Conservation (phyloP, 2,888 invertebrate genomes). For the Ommatoiulus sabulosus region DNA sequence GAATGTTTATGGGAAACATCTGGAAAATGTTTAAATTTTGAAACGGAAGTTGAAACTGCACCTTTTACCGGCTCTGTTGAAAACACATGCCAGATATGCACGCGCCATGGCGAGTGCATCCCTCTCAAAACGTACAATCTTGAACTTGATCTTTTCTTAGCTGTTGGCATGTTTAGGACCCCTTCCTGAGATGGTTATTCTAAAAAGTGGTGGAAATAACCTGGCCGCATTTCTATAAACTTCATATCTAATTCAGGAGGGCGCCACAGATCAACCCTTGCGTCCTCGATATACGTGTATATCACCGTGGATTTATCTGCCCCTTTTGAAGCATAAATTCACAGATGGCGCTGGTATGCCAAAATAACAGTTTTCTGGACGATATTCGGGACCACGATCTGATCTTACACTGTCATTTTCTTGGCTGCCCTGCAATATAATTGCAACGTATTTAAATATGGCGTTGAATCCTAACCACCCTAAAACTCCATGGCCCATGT, state of each 20-base stretch:
- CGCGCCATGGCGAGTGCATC: background rate
- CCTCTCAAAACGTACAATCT: background rate
- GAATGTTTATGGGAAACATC: slow-evolving; percentile 42
- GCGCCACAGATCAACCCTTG: background rate
- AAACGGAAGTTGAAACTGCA: slow-evolving; percentile 15
- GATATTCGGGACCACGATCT: background rate
- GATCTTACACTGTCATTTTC: background rate
- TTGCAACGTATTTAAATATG: background rate
- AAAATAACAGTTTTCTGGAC: background rate
- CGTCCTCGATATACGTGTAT: background rate
- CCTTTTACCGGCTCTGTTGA: background rate
- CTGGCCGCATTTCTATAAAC: background rate
- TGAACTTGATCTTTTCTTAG: slow-evolving; percentile 1
- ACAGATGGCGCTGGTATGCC: background rate
- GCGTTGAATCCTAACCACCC: background rate
- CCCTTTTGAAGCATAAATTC: background rate
- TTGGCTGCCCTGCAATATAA: background rate
- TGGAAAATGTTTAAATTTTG: slow-evolving; percentile 23
- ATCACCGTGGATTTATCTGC: background rate
- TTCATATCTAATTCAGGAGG: background rate
- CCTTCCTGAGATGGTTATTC: background rate
- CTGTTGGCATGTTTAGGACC: background rate
- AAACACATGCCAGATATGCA: slow-evolving; percentile 25
- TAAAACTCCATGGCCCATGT: background rate
- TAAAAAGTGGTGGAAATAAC: background rate